phyloP scores from a whole-genome alignment of 2,888 invertebrate species.

The Eristalinus aeneus region DNA sequence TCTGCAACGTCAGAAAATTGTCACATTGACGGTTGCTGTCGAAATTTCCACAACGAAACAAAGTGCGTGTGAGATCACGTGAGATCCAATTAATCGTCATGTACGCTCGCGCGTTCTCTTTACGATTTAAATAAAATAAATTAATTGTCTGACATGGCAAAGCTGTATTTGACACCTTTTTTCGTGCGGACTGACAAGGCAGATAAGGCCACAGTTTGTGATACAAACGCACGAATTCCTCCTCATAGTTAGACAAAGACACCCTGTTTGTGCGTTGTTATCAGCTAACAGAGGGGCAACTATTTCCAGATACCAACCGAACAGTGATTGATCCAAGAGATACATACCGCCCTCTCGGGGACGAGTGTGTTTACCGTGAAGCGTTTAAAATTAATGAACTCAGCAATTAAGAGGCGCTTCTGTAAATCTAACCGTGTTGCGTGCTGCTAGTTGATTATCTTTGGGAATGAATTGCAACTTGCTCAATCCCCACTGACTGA shows the following conservation, averaged over 20 bases:
- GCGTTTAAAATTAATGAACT: neutral
- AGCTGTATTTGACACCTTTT: conserved; percentile 57
- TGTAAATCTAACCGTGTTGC: conserved; percentile 13
- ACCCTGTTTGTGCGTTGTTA: neutral
- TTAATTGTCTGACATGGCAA: conserved; percentile 8
- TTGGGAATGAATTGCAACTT: conserved; percentile 41
- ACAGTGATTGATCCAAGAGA: neutral
- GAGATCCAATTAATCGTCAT: neutral
- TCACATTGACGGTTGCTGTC: neutral
- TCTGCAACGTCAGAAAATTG: neutral
- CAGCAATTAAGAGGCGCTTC: conserved; percentile 19
- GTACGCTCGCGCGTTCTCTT: neutral
- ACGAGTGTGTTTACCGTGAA: neutral
- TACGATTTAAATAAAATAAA: conserved; percentile 25
- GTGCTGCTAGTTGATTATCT: conserved; percentile 29
- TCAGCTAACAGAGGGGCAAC: neutral
- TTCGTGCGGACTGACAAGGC: conserved; percentile 1
- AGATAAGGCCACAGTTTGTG: neutral
- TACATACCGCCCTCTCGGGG: neutral
- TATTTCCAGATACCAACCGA: neutral
- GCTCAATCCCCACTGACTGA: conserved; percentile 18
- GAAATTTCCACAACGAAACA: neutral
- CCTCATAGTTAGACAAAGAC: conserved; percentile 13
- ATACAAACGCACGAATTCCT: conserved; percentile 24
- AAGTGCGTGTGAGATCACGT: neutral